Percentiles rank a stretch among this genome's conserved stretches.
Evolutionary conservation across 2,113 vertebrate species (phyloP).

Genomic region (Atrichornis clamosus): DNA sequence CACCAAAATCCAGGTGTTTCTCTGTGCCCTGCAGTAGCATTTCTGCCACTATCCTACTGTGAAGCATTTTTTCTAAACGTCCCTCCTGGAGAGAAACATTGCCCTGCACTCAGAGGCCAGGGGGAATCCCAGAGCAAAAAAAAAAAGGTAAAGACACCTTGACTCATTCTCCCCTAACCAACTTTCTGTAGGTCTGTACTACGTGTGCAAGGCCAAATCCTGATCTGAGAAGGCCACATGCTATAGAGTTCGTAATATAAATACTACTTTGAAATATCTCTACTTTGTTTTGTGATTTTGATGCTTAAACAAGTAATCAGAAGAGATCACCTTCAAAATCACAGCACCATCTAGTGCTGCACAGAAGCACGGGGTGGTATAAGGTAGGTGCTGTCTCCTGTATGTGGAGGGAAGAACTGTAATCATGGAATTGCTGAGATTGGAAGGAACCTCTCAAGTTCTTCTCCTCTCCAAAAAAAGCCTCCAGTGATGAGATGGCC

Average conservation of each 20-base stretch:
- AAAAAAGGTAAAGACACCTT: not conserved
- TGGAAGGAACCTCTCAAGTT: not conserved
- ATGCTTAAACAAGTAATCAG: not conserved
- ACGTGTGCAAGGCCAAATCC: not conserved
- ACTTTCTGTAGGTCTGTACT: not conserved
- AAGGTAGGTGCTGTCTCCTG: not conserved
- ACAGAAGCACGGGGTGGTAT: not conserved
- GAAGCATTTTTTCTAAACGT: not conserved
- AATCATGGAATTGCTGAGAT: not conserved
- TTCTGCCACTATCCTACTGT: not conserved
- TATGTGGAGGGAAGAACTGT: not conserved
- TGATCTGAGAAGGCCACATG: fast-evolving
- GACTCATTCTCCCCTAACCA: not conserved
- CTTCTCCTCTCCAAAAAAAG: not conserved
- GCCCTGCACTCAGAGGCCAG: not conserved
- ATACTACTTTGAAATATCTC: not conserved
- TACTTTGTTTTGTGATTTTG: not conserved
- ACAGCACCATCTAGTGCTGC: conserved; percentile 37
- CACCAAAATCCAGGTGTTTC: not conserved
- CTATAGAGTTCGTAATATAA: not conserved
- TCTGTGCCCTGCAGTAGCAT: not conserved
- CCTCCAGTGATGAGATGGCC: not conserved
- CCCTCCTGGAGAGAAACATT: not conserved
- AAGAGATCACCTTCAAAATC: not conserved
- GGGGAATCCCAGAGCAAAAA: not conserved